Percentiles rank a stretch among this genome's conserved stretches.
Evolutionary conservation across 1,140 invertebrate genomes (phyloP).

Genomic region (Vollenhovia emeryi): DNA sequence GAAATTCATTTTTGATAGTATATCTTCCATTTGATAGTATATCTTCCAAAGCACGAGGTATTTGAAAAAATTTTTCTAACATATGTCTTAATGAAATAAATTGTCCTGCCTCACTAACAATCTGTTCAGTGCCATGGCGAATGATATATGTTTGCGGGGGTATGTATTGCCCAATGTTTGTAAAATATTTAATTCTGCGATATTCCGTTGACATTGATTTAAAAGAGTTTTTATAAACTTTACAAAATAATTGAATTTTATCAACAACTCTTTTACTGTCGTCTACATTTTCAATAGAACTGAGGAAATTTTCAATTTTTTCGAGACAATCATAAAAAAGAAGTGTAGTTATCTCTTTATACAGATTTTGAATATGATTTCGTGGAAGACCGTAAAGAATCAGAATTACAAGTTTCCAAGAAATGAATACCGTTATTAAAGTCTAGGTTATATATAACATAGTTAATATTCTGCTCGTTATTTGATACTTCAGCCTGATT

Average conservation of each 20-base stretch:
- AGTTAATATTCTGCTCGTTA: no score
- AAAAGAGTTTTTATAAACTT: neutral
- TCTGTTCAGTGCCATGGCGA: neutral
- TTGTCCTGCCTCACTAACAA: neutral
- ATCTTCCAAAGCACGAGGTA: neutral
- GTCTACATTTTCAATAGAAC: neutral
- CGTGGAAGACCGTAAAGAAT: neutral
- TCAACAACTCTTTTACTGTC: neutral
- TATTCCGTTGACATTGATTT: neutral
- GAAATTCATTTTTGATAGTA: no score
- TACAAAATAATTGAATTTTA: neutral
- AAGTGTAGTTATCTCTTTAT: neutral
- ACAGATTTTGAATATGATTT: neutral
- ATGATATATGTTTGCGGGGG: conserved; percentile 4
- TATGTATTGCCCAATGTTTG: neutral
- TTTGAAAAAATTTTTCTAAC: neutral
- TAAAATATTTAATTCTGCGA: conserved; percentile 12
- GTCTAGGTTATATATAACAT: no score
- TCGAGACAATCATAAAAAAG: neutral
- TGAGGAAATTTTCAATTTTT: neutral
- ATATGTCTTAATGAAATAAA: conserved; percentile 7
- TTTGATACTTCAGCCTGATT: no score
- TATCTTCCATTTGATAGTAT: conserved; percentile 4
- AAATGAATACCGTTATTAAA: no score
- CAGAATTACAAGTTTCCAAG: no score